Evolutionary conservation across 2,113 vertebrate genomes (phyloP).

Genomic region (Labeo catla): DNA sequence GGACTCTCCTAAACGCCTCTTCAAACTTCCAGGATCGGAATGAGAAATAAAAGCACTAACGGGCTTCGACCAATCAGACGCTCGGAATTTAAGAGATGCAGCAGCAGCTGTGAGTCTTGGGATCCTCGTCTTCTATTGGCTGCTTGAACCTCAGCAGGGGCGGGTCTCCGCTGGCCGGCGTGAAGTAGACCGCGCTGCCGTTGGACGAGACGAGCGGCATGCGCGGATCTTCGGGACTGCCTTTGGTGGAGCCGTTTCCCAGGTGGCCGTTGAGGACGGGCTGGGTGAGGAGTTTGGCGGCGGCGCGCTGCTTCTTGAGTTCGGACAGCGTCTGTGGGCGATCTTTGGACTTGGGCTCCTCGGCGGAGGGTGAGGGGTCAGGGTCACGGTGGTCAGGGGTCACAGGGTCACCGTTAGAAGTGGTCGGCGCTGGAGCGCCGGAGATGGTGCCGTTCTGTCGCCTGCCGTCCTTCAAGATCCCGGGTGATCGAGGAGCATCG

Average conservation of each 20-base stretch:
- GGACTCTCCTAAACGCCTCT: not conserved
- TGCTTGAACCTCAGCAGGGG: constrained; percentile 93
- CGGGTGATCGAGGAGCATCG: constrained; percentile 74
- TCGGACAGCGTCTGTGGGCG: constrained; percentile 92
- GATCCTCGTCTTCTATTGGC: constrained; percentile 88
- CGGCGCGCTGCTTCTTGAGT: constrained; percentile 91
- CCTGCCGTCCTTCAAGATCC: constrained; percentile 75
- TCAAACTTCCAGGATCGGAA: not conserved
- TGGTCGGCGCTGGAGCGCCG: constrained; percentile 15
- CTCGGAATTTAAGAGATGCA: constrained; percentile 77
- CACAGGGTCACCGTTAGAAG: constrained; percentile 66
- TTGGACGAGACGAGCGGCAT: constrained; percentile 91
- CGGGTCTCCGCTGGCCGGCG: constrained; percentile 91
- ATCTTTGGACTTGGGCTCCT: constrained; percentile 77
- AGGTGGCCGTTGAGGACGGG: constrained; percentile 90
- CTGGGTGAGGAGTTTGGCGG: constrained; percentile 88
- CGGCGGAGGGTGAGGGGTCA: constrained; percentile 57
- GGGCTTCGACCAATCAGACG: not conserved
- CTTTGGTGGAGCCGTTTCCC: constrained; percentile 74
- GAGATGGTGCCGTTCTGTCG: constrained; percentile 77
- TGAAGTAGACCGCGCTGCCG: constrained; percentile 89
- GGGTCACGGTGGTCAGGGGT: constrained; percentile 46
- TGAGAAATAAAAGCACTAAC: no score
- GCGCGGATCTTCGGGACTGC: constrained; percentile 82
- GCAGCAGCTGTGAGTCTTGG: constrained; percentile 88